phyloP scores from a whole-genome alignment of 2,113 vertebrate species.

The Parotia lawesii region DNA sequence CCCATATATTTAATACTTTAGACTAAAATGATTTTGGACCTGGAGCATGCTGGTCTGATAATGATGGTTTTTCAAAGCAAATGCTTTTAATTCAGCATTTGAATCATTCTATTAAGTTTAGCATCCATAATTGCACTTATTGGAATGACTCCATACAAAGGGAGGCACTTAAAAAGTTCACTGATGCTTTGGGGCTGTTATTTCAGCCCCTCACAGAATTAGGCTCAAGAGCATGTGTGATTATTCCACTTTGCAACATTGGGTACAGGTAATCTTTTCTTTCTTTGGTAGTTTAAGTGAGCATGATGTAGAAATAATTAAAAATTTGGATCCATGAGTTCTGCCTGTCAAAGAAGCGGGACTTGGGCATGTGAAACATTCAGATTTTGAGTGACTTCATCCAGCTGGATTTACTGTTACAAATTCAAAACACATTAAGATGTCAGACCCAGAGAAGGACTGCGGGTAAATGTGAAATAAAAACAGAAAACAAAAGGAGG shows the following conservation, averaged over 20 bases:
- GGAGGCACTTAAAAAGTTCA: neutral
- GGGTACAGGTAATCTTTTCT: constrained; percentile 34
- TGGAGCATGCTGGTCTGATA: neutral
- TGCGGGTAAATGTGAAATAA: neutral
- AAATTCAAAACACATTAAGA: neutral
- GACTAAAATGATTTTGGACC: neutral
- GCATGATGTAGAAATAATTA: constrained; percentile 53
- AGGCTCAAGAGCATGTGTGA: neutral
- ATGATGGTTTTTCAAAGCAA: neutral
- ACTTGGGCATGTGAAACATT: constrained; percentile 6
- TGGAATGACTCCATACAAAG: neutral
- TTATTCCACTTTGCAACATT: constrained; percentile 27
- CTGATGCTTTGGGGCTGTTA: neutral
- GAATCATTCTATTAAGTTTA: neutral
- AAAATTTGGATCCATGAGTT: constrained; percentile 21
- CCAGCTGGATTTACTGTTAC: neutral
- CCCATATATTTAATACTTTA: neutral
- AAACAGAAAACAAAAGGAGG: constrained; percentile 3
- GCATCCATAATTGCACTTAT: neutral
- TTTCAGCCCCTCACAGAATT: neutral
- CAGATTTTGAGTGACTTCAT: neutral
- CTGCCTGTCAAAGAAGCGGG: constrained; percentile 19
- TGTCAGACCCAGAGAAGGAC: neutral
- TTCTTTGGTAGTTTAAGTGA: constrained; percentile 46
- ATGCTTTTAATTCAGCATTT: constrained; percentile 1